Evolutionary conservation across 2,888 invertebrate species (phyloP), one percentile per base, ranked within the genome.

Genomic region (Orchesellides sinensis): DNA sequence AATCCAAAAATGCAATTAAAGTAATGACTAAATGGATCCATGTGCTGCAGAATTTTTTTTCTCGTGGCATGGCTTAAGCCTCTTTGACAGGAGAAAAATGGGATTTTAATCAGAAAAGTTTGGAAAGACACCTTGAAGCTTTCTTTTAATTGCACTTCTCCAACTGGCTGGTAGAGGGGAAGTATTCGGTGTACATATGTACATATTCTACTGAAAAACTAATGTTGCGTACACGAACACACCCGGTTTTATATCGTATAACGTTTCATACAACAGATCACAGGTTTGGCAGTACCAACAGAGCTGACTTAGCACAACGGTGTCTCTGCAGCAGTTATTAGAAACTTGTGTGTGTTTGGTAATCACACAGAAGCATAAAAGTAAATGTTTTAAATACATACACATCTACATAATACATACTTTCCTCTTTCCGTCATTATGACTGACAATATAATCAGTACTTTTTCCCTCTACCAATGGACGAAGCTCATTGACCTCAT

Each of bases 41-140:
- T 56, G 47, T 59, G 72, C 66, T 56, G 70, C 61, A 47, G 40
- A 78, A 61, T 69, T 29, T 47, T 70, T 32, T 52, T 66, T 72
- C 52, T 54, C 14, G 56, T 72, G 61, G 63, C 54, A 40, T 56
- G 52, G 70, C 54, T 72, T 80, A 80, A 80, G 79, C 79, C 56
- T 72, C 72, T 80, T 80, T 80, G 79, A 80, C 79, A 72, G 52
- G 63, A 72, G 72, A 80, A 72, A 80, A 80, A 80, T 80, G 72
- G 79, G 79, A 80, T 80, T 80, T 80, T 80, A 72, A 80, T 80
- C 72, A 80, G 79, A 72, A 80, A 80, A 80, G 79, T 80, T 80
- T 80, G 79, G 72, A 80, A 72, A 72, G 79, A 80, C 79, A 80
- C 79, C 79, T 80, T 80, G 65, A 80, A 80, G 79, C 79, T 80